phyloP scores from a whole-genome alignment of 1,140 invertebrate species.

The Teleopsis dalmanni region DNA sequence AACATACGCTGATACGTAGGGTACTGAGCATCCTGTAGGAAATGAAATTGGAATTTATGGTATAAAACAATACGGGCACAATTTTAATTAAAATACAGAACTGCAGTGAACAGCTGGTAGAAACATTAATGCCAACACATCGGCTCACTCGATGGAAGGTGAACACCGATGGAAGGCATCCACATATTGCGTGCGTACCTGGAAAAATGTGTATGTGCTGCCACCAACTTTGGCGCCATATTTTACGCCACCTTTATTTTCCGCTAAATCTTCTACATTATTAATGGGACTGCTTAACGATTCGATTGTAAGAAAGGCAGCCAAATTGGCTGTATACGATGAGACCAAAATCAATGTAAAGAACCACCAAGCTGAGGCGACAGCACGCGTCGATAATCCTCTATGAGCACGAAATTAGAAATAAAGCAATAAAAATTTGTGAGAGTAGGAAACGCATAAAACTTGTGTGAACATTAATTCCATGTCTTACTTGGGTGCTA shows the following conservation, averaged over 20 bases:
- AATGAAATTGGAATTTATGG: too few species aligned
- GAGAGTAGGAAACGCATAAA: too few species aligned
- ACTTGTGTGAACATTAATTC: too few species aligned
- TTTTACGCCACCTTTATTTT: conserved; percentile 57
- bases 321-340: conserved; percentile 93
- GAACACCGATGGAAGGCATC: too few species aligned
- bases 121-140: too few species aligned
- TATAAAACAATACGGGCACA: too few species aligned
- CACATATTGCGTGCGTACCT: conserved; percentile 56
- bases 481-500: conserved; percentile 62
- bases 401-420: conserved; percentile 41
- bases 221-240: conserved; percentile 69
- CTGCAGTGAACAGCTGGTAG: too few species aligned
- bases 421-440: background rate
- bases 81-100: too few species aligned
- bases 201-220: conserved; percentile 67
- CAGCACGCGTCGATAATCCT: conserved; percentile 67
- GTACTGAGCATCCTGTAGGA: conserved; percentile 70
- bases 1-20: conserved; percentile 60
- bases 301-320: conserved; percentile 80
- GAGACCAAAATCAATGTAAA: conserved; percentile 92
- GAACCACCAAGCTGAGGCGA: conserved; percentile 86
- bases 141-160: too few species aligned
- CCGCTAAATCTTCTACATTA: conserved; percentile 69
- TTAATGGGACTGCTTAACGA: conserved; percentile 64